phyloP scores from a whole-genome alignment of 2,113 vertebrate species.

The Dicaeum eximium region DNA sequence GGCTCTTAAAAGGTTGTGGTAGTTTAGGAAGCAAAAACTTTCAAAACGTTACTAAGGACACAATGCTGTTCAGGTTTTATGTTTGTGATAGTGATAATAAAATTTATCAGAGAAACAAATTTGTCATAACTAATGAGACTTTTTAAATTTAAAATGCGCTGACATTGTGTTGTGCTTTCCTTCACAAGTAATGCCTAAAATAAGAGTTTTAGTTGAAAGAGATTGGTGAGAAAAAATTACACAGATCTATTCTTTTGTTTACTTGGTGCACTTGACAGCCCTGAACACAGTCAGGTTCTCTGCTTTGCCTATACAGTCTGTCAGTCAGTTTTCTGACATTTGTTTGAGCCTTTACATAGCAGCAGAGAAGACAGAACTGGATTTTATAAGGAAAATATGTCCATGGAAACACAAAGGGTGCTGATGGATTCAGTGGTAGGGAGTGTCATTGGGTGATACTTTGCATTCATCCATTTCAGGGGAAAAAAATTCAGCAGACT shows the following conservation, averaged over 20 bases:
- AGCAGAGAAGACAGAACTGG: background rate
- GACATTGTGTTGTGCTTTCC: background rate
- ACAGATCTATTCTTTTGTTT: conserved; percentile 34
- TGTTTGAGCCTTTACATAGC: conserved; percentile 26
- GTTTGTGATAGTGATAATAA: background rate
- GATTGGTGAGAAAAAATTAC: background rate
- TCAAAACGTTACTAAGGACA: background rate
- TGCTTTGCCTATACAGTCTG: background rate
- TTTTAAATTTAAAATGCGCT: background rate
- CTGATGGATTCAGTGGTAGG: background rate
- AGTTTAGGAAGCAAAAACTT: background rate
- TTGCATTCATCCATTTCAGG: background rate
- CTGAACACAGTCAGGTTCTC: conserved; percentile 1
- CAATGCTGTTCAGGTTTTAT: background rate
- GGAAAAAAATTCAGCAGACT: background rate
- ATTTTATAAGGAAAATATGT: background rate
- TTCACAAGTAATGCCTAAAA: background rate
- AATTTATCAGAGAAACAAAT: background rate
- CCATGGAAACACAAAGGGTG: background rate
- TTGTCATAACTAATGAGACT: background rate
- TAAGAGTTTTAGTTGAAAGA: conserved; percentile 1
- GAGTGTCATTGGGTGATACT: background rate
- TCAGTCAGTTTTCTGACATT: conserved; percentile 38
- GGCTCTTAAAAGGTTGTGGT: background rate
- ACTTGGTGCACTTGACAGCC: conserved; percentile 38